Evolutionary conservation across 2,797 vertebrate genomes (phyloP).

Genomic region (Coracias cyanogaster): DNA sequence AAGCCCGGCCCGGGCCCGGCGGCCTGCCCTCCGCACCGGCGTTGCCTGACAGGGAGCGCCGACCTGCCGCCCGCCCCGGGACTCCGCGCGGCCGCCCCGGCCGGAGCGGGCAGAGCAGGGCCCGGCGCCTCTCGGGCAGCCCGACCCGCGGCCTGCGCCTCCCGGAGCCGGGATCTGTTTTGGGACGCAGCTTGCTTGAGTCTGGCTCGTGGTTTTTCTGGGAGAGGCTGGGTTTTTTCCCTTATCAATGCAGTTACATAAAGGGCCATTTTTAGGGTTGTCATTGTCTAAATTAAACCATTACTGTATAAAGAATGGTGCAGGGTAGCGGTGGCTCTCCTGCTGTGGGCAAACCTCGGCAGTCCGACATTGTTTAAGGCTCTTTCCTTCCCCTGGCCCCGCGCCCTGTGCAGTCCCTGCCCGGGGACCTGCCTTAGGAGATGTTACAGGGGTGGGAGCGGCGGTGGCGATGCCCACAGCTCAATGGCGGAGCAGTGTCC

Average conservation of each 20-base stretch:
- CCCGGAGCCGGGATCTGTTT: rapidly evolving
- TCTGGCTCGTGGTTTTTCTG: rapidly evolving
- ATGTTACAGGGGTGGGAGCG: rapidly evolving
- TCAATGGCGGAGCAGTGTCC: rapidly evolving
- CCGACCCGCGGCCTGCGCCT: background rate
- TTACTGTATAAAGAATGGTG: background rate
- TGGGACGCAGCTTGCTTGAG: background rate
- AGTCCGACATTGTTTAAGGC: background rate
- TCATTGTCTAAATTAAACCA: background rate
- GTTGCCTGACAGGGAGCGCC: rapidly evolving
- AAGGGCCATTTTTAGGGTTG: background rate
- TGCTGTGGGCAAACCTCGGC: background rate
- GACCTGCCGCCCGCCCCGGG: no score
- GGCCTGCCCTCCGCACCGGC: background rate
- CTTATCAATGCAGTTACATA: rapidly evolving
- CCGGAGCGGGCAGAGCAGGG: background rate
- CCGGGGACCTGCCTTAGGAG: rapidly evolving
- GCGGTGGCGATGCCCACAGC: rapidly evolving
- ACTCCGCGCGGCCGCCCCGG: background rate
- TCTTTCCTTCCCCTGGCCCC: no score
- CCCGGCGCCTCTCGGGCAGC: no score
- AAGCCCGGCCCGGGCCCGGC: rapidly evolving
- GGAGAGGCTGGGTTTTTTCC: rapidly evolving
- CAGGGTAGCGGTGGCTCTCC: background rate
- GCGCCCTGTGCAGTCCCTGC: no score